Base-by-base conservation (phyloP, 2,888 invertebrate species). In the Helicoverpa assulta region DNA sequence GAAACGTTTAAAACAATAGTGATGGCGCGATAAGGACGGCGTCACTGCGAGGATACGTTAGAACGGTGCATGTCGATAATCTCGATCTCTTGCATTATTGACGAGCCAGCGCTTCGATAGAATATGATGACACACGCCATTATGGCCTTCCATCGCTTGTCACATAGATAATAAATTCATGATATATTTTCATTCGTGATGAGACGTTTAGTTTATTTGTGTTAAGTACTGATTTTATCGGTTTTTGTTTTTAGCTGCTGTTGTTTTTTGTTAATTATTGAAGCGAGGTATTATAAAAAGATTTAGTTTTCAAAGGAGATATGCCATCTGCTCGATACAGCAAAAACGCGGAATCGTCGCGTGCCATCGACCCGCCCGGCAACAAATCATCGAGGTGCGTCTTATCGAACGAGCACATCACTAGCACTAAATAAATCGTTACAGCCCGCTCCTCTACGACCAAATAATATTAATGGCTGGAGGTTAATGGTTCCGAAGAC, bases 111-210 rank as follows among this genome's bases (percentile, higher is more conserved):
- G 89, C 90, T 91, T 89, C 90, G 89, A 93, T 92, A 92, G 91
- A 93, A 92, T 91, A 93, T 92, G 94, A 94, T 94, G 94, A 91
- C 92, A 94, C 93, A 92, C 92, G 93, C 91, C 91, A 94, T 91
- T 89, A 91, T 82, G 87, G 87, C 88, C 89, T 89, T 87, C 89
- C 85, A 87, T 87, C 87, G 89, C 88, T 91, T 91, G 91, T 91
- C 93, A 90, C 88, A 88, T 80, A 75, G 88, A 90, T 89, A 90
- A 90, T 91, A 88, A 90, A 92, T 91, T 89, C 89, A 89, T 91
- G 88, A 89, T 89, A 87, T 87, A 88, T 87, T 89, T 88, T 85
- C 86, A 85, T 89, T 91, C 88, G 88, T 90, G 91, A 90, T 90
- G 90, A 88, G 88, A 86, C 82, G 85, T 88, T 91, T 88, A 87